Evolutionary conservation across 2,797 vertebrate genomes (phyloP).

Genomic region (Vultur gryphus): DNA sequence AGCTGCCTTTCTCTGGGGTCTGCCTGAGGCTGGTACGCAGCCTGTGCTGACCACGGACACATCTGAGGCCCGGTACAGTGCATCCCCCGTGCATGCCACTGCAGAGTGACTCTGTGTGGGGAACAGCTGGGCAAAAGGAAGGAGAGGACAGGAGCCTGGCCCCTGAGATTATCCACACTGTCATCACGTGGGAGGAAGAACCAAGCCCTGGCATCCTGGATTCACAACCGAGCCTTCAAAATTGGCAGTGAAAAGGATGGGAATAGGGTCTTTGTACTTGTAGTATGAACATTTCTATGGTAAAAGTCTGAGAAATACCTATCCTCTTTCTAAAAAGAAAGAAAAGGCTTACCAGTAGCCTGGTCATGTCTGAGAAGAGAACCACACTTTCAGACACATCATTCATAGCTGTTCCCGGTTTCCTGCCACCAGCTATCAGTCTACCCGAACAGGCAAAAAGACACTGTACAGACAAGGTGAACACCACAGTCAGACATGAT

Average conservation of each 20-base stretch:
- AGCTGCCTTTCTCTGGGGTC: background rate
- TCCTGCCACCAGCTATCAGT: background rate
- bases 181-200: background rate
- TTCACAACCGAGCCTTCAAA: background rate
- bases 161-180: background rate
- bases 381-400: background rate
- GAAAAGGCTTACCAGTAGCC: background rate
- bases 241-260: background rate
- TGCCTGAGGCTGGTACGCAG: background rate
- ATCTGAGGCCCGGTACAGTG: background rate
- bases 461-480: background rate
- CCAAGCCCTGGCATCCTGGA: background rate
- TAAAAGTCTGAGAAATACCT: background rate
- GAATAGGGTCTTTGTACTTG: background rate
- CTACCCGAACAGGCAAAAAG: background rate
- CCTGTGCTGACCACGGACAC: background rate
- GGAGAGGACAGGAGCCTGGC: background rate
- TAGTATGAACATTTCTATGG: background rate
- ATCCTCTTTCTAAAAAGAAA: background rate
- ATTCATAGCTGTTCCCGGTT: background rate
- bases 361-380: background rate
- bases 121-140: background rate
- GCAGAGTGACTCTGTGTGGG: background rate
- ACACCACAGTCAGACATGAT: background rate
- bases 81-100: background rate